Percentiles rank a stretch among this genome's conserved stretches.
Conservation (phyloP, 2,888 invertebrate species). For the Nipponacmea schrenckii region DNA sequence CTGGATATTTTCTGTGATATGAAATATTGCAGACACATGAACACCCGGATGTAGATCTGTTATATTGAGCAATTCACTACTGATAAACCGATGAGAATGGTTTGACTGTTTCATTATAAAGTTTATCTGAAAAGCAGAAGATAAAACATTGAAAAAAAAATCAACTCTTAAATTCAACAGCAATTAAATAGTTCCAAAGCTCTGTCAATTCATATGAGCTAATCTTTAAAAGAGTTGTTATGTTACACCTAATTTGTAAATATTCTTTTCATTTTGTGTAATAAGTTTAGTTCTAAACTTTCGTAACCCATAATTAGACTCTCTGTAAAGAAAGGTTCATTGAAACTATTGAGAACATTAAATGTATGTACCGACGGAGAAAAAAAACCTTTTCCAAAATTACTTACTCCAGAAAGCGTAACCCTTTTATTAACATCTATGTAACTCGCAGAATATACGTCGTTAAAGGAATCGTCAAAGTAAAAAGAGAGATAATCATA, state of each 20-base stretch:
- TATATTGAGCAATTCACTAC: slow-evolving; percentile 13
- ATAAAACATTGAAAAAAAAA: background rate
- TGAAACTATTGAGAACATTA: too few relatives aligned
- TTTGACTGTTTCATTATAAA: slow-evolving; percentile 1
- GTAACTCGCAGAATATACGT: slow-evolving; percentile 1
- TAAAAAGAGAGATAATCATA: slow-evolving; percentile 17
- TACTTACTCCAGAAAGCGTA: slow-evolving; percentile 11
- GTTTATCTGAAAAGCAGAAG: slow-evolving; percentile 7
- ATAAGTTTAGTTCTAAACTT: too few relatives aligned
- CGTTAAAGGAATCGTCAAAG: slow-evolving; percentile 6
- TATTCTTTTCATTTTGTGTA: too few relatives aligned
- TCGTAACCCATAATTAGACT: too few relatives aligned
- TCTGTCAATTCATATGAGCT: too few relatives aligned
- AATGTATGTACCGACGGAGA: too few relatives aligned
- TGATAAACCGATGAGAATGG: slow-evolving; percentile 8
- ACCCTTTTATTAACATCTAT: slow-evolving; percentile 5
- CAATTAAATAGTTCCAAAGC: too few relatives aligned
- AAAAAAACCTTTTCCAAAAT: background rate
- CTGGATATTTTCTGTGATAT: slow-evolving; percentile 9
- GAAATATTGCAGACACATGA: slow-evolving; percentile 12
- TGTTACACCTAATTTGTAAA: too few relatives aligned
- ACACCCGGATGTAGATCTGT: slow-evolving; percentile 17
- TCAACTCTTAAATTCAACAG: too few relatives aligned
- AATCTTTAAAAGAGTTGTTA: too few relatives aligned
- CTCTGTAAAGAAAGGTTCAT: too few relatives aligned